These are phyloP conservation scores for Colius striatus DNA, from an alignment of 2,113 vertebrate species.

Conservation along the genomic window DNA sequence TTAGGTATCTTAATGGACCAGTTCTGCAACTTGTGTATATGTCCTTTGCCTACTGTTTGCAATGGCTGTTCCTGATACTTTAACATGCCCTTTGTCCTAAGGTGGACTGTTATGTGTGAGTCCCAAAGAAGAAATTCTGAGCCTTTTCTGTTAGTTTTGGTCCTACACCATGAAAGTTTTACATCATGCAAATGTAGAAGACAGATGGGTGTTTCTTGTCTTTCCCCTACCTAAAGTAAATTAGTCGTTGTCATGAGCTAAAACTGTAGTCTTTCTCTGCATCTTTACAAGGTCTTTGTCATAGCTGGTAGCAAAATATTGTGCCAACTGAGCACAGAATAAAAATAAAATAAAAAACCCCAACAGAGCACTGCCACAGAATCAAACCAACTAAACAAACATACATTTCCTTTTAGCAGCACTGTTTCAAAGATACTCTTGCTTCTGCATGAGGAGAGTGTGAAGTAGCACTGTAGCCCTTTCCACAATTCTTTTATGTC, in stretches of 20 bases:
- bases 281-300: fast-evolving
- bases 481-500: background rate
- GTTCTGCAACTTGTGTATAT: background rate
- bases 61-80: fast-evolving
- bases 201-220: background rate
- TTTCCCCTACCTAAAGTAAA: background rate
- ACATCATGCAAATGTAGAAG: background rate
- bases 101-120: background rate
- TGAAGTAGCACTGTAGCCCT: background rate
- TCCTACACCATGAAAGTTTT: background rate
- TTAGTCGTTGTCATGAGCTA: background rate
- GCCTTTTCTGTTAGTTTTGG: background rate
- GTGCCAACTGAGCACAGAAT: background rate
- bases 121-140: background rate
- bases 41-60: background rate
- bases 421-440: background rate
- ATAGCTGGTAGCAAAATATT: background rate
- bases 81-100: background rate
- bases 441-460: background rate
- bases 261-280: background rate
- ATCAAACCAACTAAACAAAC: conserved; percentile 15
- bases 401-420: background rate
- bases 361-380: background rate
- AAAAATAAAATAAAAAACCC: background rate
- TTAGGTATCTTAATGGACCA: background rate